Evolutionary conservation across 2,888 invertebrate genomes (phyloP).

Genomic region (Lepidochitona cinerea): DNA sequence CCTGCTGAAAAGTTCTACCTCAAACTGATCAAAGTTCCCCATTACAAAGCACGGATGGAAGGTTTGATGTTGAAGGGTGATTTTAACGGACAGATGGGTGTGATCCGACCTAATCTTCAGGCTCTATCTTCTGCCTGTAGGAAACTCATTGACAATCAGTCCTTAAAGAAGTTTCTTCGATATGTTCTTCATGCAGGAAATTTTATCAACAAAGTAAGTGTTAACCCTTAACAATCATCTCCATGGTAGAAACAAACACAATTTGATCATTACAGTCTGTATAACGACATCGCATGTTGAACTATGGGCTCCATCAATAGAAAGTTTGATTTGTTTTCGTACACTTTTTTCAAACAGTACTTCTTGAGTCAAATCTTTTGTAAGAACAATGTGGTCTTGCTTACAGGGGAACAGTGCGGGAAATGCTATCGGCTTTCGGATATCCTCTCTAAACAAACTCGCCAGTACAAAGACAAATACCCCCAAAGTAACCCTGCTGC

Average conservation of each 20-base stretch:
- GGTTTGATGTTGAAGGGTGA: conserved; percentile 96
- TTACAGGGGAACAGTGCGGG: conserved; percentile 92
- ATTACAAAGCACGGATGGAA: conserved; percentile 91
- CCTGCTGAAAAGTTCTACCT: conserved; percentile 73
- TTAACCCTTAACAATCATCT: too few relatives aligned
- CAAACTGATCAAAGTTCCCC: conserved; percentile 71
- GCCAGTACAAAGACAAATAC: conserved; percentile 97
- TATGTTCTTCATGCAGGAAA: conserved; percentile 96
- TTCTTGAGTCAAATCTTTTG: too few relatives aligned
- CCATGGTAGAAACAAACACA: too few relatives aligned
- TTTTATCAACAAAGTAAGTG: conserved; percentile 93
- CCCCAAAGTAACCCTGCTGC: conserved; percentile 95
- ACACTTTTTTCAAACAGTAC: too few relatives aligned
- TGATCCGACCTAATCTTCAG: conserved; percentile 91
- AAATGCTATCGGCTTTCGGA: conserved; percentile 95
- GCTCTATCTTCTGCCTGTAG: conserved; percentile 91
- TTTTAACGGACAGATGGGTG: conserved; percentile 89
- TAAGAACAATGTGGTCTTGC: too few relatives aligned
- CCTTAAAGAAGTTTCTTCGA: conserved; percentile 89
- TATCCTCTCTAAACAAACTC: conserved; percentile 93
- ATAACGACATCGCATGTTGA: too few relatives aligned
- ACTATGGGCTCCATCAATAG: too few relatives aligned
- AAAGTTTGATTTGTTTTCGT: too few relatives aligned
- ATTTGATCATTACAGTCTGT: too few relatives aligned
- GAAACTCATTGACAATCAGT: conserved; percentile 77